Evolutionary conservation across 2,113 vertebrate species (phyloP).

Genomic region (Australoheros scitulus): DNA sequence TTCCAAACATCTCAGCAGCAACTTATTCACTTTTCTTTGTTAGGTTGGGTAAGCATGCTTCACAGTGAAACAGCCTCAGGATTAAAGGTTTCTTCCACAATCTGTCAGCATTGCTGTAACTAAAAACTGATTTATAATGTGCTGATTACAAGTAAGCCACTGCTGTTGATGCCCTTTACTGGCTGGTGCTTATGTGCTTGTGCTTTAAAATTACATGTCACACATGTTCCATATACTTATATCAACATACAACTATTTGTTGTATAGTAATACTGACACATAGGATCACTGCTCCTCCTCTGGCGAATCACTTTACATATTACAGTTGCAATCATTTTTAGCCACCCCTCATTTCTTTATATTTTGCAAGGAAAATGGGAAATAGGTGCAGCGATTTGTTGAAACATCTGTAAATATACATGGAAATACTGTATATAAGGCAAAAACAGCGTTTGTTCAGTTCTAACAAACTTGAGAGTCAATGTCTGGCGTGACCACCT

Average conservation of each 20-base stretch:
- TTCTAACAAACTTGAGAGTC: no score
- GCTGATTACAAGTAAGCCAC: background rate
- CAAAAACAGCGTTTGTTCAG: background rate
- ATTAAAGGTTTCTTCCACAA: background rate
- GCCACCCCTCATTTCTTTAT: no score
- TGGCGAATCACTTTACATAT: background rate
- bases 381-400: background rate
- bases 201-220: background rate
- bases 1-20: background rate
- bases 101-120: background rate
- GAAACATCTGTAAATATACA: rapidly evolving
- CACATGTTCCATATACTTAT: background rate
- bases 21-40: background rate
- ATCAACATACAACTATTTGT: background rate
- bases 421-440: background rate
- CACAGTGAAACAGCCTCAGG: background rate
- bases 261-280: background rate
- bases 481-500: no score
- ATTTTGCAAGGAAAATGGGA: no score
- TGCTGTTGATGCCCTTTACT: background rate
- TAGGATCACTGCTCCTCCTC: background rate
- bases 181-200: background rate
- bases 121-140: background rate
- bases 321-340: background rate
- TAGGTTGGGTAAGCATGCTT: background rate